Conservation (phyloP, 92 coral and sea anemone species). For the Phenganax stokvisi region DNA sequence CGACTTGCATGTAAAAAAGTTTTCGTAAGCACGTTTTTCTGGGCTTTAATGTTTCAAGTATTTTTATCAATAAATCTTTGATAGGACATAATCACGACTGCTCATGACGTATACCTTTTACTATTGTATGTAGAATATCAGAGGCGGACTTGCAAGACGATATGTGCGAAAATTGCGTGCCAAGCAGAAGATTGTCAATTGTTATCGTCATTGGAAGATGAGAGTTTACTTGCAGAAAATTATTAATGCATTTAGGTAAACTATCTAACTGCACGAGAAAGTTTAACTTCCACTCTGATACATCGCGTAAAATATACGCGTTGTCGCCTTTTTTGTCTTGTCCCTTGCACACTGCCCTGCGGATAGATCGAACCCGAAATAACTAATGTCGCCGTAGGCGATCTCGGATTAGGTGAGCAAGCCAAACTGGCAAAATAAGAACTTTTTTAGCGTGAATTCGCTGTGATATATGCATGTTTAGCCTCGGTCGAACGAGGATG, state of each 20-base stretch:
- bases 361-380: too few species aligned
- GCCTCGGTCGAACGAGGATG: too few species aligned
- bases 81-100: not conserved
- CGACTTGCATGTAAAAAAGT: too few species aligned
- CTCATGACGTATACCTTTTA: not conserved
- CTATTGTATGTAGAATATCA: constrained; percentile 64
- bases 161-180: constrained; percentile 69
- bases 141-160: constrained; percentile 83
- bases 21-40: too few species aligned
- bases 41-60: too few species aligned
- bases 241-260: constrained; percentile 53
- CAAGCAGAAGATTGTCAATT: constrained; percentile 59
- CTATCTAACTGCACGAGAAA: not conserved
- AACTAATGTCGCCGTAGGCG: too few species aligned
- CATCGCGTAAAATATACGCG: not conserved
- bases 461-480: too few species aligned
- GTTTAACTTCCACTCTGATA: not conserved
- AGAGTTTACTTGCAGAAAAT: constrained; percentile 59
- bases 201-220: constrained; percentile 64
- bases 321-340: too few species aligned
- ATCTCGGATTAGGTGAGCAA: too few species aligned
- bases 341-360: too few species aligned
- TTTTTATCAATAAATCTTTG: not conserved
- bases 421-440: too few species aligned
- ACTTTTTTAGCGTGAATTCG: too few species aligned